Base-by-base conservation (phyloP, 2,797 vertebrate genomes). In the Oreochromis grahami region DNA sequence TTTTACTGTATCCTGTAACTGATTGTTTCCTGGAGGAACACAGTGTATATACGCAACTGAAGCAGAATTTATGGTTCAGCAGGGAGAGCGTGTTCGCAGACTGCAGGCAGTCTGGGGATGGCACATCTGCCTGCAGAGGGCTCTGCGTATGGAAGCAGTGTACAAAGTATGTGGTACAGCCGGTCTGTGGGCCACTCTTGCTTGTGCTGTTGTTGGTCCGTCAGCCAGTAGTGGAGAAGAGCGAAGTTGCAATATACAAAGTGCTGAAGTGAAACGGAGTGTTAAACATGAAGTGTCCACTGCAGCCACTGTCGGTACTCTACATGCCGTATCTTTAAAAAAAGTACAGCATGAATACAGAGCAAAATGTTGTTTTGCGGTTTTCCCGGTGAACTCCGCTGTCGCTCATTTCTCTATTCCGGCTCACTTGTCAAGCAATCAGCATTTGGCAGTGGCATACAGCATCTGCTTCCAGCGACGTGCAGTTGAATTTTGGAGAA, bases 51-150 rank as follows among this genome's bases (percentile, higher is more conserved):
- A 19, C 11, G 24, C 14, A 29, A 70, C 65, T 26, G 17, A 63
- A 63, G 58, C 58, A 63, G 32, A 63, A 63, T 63, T 63, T 36
- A 63, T 63, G 58, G 58, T 63, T 63, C 32, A 63, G 32, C 58
- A 36, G 58, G 32, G 58, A 63, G 58, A n/a, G 19, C 6, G 0
- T 36, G 32, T 36, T 63, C 32, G 7, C 17, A 63, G 19, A 63
- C 58, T 3, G 2, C 3, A 1, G 2, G 0, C 0, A 2, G 17
- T n/a, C 32, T 63, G 6, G 19, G 19, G 58, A 13, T 63, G 58
- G 32, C 32, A 19, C 58, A 63, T 63, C 58, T 63, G 32, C 19
- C 19, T 63, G 58, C 58, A 13, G 58, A 63, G 58, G 17, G 58
- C 58, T 36, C 58, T 63, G 32, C 7, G 17, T n/a, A 36, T 63